Evolutionary conservation across 2,888 invertebrate genomes (phyloP).

Genomic region (Odontomyia ornata): DNA sequence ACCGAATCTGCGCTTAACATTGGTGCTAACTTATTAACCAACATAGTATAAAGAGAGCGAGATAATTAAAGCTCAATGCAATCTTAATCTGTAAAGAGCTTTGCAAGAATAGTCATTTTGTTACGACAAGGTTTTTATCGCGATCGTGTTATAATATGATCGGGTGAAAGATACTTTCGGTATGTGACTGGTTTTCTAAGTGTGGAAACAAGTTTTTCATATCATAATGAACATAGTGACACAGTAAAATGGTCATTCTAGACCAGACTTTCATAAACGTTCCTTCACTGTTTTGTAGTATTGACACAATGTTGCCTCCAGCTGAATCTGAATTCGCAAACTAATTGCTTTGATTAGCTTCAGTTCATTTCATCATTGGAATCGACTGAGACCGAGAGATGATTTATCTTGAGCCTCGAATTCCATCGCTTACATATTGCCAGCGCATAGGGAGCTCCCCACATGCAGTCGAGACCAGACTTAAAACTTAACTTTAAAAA

Average conservation of each 20-base stretch:
- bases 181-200: conserved; percentile 16
- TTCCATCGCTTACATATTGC: no score
- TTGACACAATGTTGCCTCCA: no score
- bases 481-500: no score
- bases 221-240: conserved; percentile 20
- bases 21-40: no score
- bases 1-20: no score
- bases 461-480: no score
- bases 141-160: neutral
- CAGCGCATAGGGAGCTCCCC: no score
- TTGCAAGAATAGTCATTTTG: neutral
- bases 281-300: neutral
- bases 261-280: neutral
- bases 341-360: conserved; percentile 6
- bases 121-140: neutral
- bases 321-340: neutral
- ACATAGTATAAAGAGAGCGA: no score
- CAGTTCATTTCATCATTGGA: neutral
- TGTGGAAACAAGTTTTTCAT: conserved; percentile 18
- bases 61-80: no score
- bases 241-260: neutral
- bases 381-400: no score
- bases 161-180: conserved; percentile 15
- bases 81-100: neutral
- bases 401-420: no score